Base-by-base conservation (phyloP, 2,113 vertebrate genomes). In the Elachura formosa region DNA sequence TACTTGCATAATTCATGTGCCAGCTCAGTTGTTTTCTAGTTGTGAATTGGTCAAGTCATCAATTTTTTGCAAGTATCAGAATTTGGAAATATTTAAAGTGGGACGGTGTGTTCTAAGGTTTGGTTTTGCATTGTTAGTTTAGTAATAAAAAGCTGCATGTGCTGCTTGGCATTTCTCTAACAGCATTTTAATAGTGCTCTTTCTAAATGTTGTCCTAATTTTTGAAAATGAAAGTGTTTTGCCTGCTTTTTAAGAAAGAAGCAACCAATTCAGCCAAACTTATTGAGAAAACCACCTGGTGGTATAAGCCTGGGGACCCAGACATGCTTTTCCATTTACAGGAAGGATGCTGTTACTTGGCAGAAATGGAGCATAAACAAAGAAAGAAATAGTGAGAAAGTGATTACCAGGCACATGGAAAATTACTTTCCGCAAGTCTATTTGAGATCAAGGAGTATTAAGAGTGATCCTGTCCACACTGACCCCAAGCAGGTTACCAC, bases 361-460 rank as follows among this genome's bases (percentile, higher is more conserved):
- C 63, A 89, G 81, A 96, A 94, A 69, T 33, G 25, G 46, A 78
- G 22, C 63, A 61, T 85, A 90, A 95, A 77, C 83, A 92, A 87
- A 79, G 45, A 90, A 67, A 89, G 36, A 92, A 91, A 66, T 55
- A 52, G 79, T 24, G n/a, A 25, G 67, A 69, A 63, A 3, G 13
- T 54, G 62, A 76, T 73, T 78, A 72, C 26, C 22, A 36, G 77
- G 45, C 91, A 82, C 0, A 0, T 56, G 55, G 78, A 73, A 84
- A 89, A 64, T 3, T 2, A 82, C 77, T 84, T 84, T 43, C 54
- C 69, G 36, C 17, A 72, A 82, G 58, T 49, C 21, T 62, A 33
- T 86, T 58, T 67, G 52, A 79, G 56, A 69, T 54, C 38, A 74
- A 61, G 87, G 52, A 61, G 17, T 4, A 1, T 80, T 88, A 46